Evolutionary conservation across 2,113 vertebrate species (phyloP), one percentile per base, ranked within the genome.

Genomic region (Macrotus californicus): DNA sequence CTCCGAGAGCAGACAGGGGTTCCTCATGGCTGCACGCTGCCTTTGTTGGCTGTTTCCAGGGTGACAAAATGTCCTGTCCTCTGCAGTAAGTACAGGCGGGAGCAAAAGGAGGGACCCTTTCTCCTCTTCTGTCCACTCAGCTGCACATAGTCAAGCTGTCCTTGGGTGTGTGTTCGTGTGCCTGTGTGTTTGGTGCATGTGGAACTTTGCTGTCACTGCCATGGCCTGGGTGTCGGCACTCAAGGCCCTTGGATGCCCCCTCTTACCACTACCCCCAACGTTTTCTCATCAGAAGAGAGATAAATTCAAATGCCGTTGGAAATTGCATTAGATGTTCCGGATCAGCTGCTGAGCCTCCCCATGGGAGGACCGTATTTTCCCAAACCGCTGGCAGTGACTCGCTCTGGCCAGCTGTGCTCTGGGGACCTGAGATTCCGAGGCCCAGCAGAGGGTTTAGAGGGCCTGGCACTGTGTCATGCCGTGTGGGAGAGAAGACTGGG

Each of bases 11-110:
- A 67, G 56, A 36, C 82, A 48, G 82, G 85, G 91, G 73, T 85
- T 88, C 75, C 94, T 76, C 67, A 75, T 0, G 54, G 87, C 93
- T 43, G 46, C 48, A 66, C 48, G 1, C 50, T n/a, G 94, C 86
- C 92, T 96, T 95, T 88, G 93, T 90, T 36, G 80, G 89, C 94
- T 77, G 93, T 97, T 96, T 96, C 96, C 97, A 96, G 93, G 97
- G 96, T 92, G 94, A 96, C 92, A 56, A 72, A 73, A 87, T 36
- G 50, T 72, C 96, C 95, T 77, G 64, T 87, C 79, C 87, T 94
- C 80, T 72, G 95, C 89, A 56, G 87, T 97, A 96, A 96, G 96
- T 90, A 93, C 93, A 92, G 92, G 64, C 52, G 48, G 75, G 82
- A 75, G 86, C 91, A 59, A 77, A 91, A 61, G 89, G 73, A 54